phyloP scores from a whole-genome alignment of 2,113 vertebrate species.

The Lepus americanus region DNA sequence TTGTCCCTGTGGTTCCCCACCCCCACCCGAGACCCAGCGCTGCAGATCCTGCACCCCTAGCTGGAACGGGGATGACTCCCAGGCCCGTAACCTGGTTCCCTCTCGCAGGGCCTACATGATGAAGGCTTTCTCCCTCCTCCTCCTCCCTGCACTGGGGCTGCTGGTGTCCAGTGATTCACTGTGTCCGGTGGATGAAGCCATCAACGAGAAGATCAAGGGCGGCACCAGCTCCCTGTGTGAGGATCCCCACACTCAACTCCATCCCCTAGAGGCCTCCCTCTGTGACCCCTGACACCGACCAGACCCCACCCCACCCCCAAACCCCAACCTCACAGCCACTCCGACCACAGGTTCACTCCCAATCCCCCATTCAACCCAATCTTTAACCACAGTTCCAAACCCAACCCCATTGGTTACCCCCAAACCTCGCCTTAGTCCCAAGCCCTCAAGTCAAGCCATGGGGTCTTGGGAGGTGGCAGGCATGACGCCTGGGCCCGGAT shows the following conservation, averaged over 20 bases:
- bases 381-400: background rate
- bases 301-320: background rate
- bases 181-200: conserved; percentile 58
- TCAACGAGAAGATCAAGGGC: conserved; percentile 39
- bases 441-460: background rate
- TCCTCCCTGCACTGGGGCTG: conserved; percentile 13
- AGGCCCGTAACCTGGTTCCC: background rate
- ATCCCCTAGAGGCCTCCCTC: background rate
- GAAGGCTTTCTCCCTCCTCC: conserved; percentile 40
- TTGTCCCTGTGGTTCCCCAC: fast-evolving
- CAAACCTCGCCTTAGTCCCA: background rate
- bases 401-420: background rate
- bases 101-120: conserved; percentile 1
- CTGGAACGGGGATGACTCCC: background rate
- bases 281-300: no score
- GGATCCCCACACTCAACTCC: background rate
- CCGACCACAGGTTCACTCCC: background rate
- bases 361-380: no score
- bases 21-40: background rate
- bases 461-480: background rate
- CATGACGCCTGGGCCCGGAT: background rate
- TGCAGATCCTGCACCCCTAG: no score
- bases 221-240: conserved; percentile 25
- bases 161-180: background rate
- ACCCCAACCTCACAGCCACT: no score